Evolutionary conservation across 2,888 invertebrate species (phyloP).

Genomic region (Nemotelus pantherinus): DNA sequence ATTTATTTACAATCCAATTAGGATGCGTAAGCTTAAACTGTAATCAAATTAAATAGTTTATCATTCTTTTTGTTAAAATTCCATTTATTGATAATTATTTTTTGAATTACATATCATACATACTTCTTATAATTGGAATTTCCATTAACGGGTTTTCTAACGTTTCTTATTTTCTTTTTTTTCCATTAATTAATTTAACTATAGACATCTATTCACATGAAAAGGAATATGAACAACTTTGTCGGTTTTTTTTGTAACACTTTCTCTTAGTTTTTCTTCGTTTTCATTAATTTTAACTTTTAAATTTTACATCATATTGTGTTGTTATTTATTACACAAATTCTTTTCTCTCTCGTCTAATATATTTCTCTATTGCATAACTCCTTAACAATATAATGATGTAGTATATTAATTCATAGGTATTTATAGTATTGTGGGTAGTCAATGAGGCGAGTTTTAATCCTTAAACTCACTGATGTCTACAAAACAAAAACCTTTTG

Average conservation of each 20-base stretch:
- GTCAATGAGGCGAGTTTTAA: too few species aligned
- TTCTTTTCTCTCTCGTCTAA: not conserved
- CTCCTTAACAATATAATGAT: not conserved
- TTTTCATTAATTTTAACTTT: not conserved
- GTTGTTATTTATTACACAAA: not conserved
- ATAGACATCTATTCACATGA: slow-evolving; percentile 32
- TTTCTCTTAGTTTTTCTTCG: not conserved
- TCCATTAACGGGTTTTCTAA: not conserved
- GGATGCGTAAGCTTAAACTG: too few species aligned
- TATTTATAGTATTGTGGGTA: too few species aligned
- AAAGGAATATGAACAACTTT: slow-evolving; percentile 25
- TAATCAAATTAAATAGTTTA: too few species aligned
- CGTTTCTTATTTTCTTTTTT: not conserved
- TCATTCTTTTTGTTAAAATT: not conserved
- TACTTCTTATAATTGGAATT: not conserved
- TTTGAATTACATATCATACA: slow-evolving; percentile 11
- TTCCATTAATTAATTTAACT: slow-evolving; percentile 15
- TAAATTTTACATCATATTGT: not conserved
- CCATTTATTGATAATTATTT: slow-evolving; percentile 6
- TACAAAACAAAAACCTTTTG: too few species aligned
- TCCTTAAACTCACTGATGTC: too few species aligned
- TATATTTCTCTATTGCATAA: not conserved
- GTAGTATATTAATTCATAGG: not conserved
- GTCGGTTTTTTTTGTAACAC: slow-evolving; percentile 12
- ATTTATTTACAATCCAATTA: too few species aligned